Percentiles rank a stretch among this genome's conserved stretches.
phyloP scores from a whole-genome alignment of 2,113 vertebrate species.

The Puntigrus tetrazona region DNA sequence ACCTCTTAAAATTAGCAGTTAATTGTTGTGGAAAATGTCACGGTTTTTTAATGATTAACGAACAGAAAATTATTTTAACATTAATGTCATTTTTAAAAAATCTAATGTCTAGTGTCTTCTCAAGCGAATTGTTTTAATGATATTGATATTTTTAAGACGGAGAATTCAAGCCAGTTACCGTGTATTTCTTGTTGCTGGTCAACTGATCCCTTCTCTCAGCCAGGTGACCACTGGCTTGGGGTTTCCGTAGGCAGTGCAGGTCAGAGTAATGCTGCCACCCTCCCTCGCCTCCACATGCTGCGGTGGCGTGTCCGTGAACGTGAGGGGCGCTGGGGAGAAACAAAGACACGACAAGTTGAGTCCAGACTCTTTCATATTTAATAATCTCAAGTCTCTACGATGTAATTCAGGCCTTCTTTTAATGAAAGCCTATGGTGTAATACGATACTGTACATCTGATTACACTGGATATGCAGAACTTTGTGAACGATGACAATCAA shows the following conservation, averaged over 20 bases:
- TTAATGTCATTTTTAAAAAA: neutral
- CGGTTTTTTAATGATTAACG: neutral
- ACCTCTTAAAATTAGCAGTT: neutral
- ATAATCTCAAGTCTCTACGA: neutral
- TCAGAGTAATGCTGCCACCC: constrained; percentile 88
- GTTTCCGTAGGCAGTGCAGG: constrained; percentile 94
- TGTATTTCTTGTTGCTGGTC: constrained; percentile 85
- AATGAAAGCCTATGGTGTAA: neutral
- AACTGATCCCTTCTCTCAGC: constrained; percentile 90
- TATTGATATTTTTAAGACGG: neutral
- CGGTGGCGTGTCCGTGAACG: constrained; percentile 93
- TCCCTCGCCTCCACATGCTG: constrained; percentile 98
- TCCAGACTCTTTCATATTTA: neutral
- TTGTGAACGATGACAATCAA: neutral
- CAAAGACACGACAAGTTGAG: constrained; percentile 1
- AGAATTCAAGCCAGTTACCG: constrained; percentile 73
- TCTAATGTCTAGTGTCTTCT: neutral
- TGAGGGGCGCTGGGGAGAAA: constrained; percentile 86
- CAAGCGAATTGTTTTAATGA: neutral
- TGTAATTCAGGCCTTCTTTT: neutral
- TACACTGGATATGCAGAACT: neutral
- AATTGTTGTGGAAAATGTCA: neutral
- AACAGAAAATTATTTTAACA: neutral
- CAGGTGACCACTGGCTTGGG: constrained; percentile 97
- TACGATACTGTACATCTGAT: neutral